Evolutionary conservation across 2,888 invertebrate species (phyloP), one percentile per base, ranked within the genome.

Genomic region (Ariolimax columbianus): DNA sequence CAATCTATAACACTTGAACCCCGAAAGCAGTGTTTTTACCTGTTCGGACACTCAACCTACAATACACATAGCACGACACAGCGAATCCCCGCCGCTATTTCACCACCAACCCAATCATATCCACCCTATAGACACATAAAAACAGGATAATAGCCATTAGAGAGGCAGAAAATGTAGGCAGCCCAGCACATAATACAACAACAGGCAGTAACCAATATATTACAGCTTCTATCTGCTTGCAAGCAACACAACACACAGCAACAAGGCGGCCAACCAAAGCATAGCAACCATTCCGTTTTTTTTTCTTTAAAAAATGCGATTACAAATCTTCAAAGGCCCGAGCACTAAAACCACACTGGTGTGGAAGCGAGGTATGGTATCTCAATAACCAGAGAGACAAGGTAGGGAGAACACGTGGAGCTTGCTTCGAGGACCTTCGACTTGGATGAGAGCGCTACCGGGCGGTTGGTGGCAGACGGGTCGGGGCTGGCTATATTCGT

Each of bases 321-420:
- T 79, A 79, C 79, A 30, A 79, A 79, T 79, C 79, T 79, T 79
- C 79, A 79, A 79, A 79, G 79, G 79, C 23, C 47, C 11, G 17
- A 19, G 66, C 79, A 40, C 66, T 79, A 79, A 79, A 79, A 66
- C 66, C 79, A 68, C 40, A 30, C 79, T 40, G 30, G 79, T 47
- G 68, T 68, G 66, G 79, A 79, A 68, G 79, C 33, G 68, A 68
- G 66, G 79, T 33, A 66, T 79, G 79, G 66, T 79, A 79, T 79
- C 79, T 66, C 79, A 79, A 79, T 79, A 79, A 66, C 63, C 79
- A 14, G 43, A 17, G 0, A 66, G 79, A 68, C 66, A 79, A 79
- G 79, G 79, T 79, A 63, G 30, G 33, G 40, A 63, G 73, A 73
- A 73, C 47, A n/a, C 40, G 23, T n/a, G n/a, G 14, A 47, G 43